Evolutionary conservation across 2,113 vertebrate genomes (phyloP).

Genomic region (Globicephala melas): DNA sequence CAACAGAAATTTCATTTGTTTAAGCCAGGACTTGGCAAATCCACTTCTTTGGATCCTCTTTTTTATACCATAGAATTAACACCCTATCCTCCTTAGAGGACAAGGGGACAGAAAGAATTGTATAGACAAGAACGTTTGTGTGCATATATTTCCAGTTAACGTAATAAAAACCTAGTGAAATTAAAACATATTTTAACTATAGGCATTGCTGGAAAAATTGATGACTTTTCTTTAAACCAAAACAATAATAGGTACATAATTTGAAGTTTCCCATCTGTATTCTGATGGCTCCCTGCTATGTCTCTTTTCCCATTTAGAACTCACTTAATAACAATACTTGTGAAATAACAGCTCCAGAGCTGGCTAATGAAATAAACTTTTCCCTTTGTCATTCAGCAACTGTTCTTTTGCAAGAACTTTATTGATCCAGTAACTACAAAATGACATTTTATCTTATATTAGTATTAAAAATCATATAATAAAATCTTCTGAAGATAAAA

Average conservation of each 20-base stretch:
- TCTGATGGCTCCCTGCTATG: background rate
- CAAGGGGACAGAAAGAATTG: background rate
- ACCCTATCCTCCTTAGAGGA: background rate
- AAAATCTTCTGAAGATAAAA: conserved; percentile 18
- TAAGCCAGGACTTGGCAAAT: background rate
- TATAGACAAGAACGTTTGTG: background rate
- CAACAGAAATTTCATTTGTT: background rate
- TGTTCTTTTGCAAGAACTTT: conserved; percentile 2
- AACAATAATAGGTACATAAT: background rate
- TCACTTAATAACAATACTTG: conserved; percentile 24
- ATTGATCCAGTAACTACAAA: conserved; percentile 32
- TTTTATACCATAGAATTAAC: conserved; percentile 28
- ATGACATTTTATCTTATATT: conserved; percentile 5
- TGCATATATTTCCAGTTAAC: background rate
- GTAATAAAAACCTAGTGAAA: background rate
- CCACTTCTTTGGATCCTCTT: background rate
- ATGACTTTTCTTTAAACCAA: conserved; percentile 4
- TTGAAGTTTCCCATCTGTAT: conserved; percentile 21
- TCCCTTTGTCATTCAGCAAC: conserved; percentile 43
- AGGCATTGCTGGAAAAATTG: background rate
- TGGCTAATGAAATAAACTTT: conserved; percentile 17
- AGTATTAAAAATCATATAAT: background rate
- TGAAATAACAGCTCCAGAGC: conserved; percentile 7
- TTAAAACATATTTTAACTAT: conserved; percentile 27
- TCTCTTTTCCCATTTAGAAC: background rate